Base-by-base conservation (phyloP, 2,797 vertebrate species). In the Sphenopsis melanotis region DNA sequence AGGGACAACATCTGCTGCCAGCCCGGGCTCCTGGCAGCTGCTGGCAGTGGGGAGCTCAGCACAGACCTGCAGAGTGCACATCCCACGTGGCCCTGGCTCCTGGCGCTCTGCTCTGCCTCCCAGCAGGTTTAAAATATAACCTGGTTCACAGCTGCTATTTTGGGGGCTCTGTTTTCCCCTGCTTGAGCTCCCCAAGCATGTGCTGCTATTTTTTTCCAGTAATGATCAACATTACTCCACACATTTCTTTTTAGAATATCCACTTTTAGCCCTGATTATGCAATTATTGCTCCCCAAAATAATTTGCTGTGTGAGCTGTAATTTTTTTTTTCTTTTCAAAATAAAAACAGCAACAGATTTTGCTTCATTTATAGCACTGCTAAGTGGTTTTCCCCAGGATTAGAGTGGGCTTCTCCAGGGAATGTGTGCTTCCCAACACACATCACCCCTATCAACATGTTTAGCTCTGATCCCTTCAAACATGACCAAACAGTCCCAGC, bases 41-140 rank as follows among this genome's bases (percentile, higher is more conserved):
- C 42, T 46, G 61, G 11, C 44, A 42, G 56, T 7, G 30, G 76
- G 29, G 39, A 61, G 26, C 78, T 82, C 53, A 84, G 63, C 55
- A 18, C 39, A 30, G 77, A 7, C 21, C 68, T 56, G 57, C 79
- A 17, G 17, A 66, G 71, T 0, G 68, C 81, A 64, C 23, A 18
- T 12, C 75, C 72, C 41, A 29, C 0, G 0, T 74, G 47, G 14
- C 60, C 47, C 76, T 74, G 85, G 60, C 64, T 84, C 78, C 63
- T 36, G 56, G 57, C 68, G 60, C 81, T 41, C 27, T 2, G 2
- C 29, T 23, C 70, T 39, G 63, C 30, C 87, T 87, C 0, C 1
- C 87, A 61, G 75, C 13, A 83, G 41, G 30, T 71, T 93, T 89
- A 92, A 96, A 94, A 95, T 96, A 96, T 0, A 89, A 57, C 75